These are phyloP conservation scores for Hyles lineata DNA, from an alignment of 2,888 invertebrate species.

Conservation along the genomic window DNA sequence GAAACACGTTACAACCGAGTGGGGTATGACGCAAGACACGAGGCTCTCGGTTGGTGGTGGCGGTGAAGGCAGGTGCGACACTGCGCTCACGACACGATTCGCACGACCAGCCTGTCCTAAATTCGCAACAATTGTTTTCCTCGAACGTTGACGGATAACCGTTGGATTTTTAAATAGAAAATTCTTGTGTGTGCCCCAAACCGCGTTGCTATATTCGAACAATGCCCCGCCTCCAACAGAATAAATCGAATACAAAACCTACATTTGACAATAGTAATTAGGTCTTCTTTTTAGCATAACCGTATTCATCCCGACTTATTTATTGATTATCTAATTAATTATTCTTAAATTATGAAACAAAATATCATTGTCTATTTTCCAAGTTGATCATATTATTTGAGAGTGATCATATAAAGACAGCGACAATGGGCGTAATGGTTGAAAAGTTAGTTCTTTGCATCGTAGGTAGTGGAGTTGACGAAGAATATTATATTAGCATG, in stretches of 20 bases:
- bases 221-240: neutral
- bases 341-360: no score
- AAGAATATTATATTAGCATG: no score
- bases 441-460: no score
- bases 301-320: no score
- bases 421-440: no score
- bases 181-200: slow-evolving; percentile 32
- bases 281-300: no score
- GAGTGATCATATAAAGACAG: no score
- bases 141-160: slow-evolving; percentile 42
- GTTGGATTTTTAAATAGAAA: slow-evolving; percentile 44
- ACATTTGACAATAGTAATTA: no score
- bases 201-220: slow-evolving; percentile 2
- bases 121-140: slow-evolving; percentile 55
- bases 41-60: slow-evolving; percentile 40
- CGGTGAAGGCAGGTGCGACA: slow-evolving; percentile 39
- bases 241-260: neutral
- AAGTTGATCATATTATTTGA: no score
- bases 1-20: slow-evolving; percentile 29
- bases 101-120: slow-evolving; percentile 47
- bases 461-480: no score
- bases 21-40: slow-evolving; percentile 31
- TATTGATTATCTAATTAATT: no score
- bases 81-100: slow-evolving; percentile 55
- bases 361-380: no score